These are phyloP conservation scores for Platyura marginata DNA, from an alignment of 1,140 invertebrate species.

Conservation along the genomic window DNA sequence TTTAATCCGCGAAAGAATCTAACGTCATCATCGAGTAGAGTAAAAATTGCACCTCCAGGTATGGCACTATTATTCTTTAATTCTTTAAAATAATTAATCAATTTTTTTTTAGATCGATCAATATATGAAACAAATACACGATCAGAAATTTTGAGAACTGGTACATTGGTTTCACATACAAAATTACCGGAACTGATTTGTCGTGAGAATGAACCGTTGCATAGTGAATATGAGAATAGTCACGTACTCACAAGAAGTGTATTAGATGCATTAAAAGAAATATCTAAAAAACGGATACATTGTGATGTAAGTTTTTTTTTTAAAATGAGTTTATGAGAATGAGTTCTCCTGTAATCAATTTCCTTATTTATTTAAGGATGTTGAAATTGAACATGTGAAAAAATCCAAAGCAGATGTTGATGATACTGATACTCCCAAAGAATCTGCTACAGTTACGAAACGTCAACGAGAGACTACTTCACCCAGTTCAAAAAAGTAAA, in stretches of 20 bases:
- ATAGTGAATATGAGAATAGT: too few species aligned
- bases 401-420: neutral
- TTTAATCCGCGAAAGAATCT: constrained; percentile 11
- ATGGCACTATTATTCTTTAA: constrained; percentile 7
- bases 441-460: neutral
- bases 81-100: neutral
- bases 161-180: too few species aligned
- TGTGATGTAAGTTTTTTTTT: constrained; percentile 18
- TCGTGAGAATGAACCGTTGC: too few species aligned
- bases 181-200: too few species aligned
- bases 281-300: constrained; percentile 29
- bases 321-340: neutral
- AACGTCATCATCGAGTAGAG: constrained; percentile 15
- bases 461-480: neutral
- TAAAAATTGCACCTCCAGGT: constrained; percentile 25
- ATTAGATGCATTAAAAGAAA: constrained; percentile 29
- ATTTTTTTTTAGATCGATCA: constrained; percentile 6
- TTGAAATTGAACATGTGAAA: neutral
- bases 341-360: neutral
- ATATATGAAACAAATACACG: constrained; percentile 13
- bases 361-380: neutral
- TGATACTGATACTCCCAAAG: neutral
- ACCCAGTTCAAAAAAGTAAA: neutral
- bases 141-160: constrained; percentile 16
- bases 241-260: too few species aligned